phyloP scores from a whole-genome alignment of 2,113 vertebrate genomes.

The Corythaixoides concolor region DNA sequence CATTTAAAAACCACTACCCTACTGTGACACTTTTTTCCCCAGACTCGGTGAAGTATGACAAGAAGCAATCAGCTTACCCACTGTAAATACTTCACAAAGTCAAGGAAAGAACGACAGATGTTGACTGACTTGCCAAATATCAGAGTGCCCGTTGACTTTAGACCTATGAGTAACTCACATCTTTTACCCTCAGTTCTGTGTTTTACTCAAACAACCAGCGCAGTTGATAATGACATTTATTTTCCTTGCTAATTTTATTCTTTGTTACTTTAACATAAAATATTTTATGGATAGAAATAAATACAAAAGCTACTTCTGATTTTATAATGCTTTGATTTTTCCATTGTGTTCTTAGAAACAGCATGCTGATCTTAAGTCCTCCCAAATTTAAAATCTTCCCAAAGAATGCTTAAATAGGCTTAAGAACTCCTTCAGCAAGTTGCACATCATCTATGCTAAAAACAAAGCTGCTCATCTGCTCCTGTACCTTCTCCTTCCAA shows the following conservation, averaged over 20 bases:
- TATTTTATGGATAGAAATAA: background rate
- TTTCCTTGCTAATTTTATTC: background rate
- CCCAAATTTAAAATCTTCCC: background rate
- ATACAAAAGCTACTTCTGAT: background rate
- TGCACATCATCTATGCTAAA: background rate
- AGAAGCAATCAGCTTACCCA: background rate
- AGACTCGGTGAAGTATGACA: background rate
- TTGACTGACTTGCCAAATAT: background rate
- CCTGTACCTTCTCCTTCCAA: background rate
- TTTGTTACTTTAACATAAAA: background rate
- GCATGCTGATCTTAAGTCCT: background rate
- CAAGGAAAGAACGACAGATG: background rate
- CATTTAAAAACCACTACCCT: background rate
- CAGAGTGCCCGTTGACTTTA: background rate
- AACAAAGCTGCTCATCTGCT: background rate
- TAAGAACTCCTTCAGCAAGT: background rate
- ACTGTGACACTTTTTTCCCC: background rate
- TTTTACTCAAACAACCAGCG: background rate
- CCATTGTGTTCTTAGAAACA: background rate
- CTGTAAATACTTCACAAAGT: background rate
- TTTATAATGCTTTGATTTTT: background rate
- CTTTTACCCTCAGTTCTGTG: background rate
- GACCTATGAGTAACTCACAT: accelerated
- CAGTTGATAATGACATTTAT: background rate
- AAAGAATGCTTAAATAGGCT: background rate